A percentile compares a stretch with the other conserved stretches of the same genome.
Evolutionary conservation across 1,140 invertebrate species (phyloP).

Genomic region (Diplogasteroides magnus): DNA sequence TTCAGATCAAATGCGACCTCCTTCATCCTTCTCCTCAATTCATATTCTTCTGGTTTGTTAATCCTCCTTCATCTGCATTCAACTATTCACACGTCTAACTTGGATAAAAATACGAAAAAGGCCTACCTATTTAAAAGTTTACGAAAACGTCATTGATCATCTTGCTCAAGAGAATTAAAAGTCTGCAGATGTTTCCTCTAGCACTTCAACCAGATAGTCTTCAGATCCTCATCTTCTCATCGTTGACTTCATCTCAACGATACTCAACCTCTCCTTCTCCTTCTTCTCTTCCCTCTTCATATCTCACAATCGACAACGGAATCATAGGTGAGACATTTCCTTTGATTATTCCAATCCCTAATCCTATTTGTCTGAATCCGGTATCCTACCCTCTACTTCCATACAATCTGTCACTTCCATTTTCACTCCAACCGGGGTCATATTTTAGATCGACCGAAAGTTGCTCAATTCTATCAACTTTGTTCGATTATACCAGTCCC

Average conservation of each 20-base stretch:
- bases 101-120: no score
- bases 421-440: neutral
- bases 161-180: no score
- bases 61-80: no score
- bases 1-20: no score
- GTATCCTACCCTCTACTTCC: no score
- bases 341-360: neutral
- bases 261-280: neutral
- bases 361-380: neutral
- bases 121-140: constrained; percentile 2
- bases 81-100: no score
- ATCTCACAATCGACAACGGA: constrained; percentile 25
- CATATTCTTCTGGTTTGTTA: no score
- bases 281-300: neutral
- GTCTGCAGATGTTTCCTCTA: no score
- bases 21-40: no score
- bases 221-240: constrained; percentile 2
- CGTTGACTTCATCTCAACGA: neutral
- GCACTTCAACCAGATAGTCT: neutral
- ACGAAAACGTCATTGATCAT: neutral
- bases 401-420: no score
- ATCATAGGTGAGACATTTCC: constrained; percentile 14
- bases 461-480: neutral
- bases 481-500: no score
- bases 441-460: neutral